Evolutionary conservation across 2,888 invertebrate species (phyloP).

Genomic region (Artemia sinica): DNA sequence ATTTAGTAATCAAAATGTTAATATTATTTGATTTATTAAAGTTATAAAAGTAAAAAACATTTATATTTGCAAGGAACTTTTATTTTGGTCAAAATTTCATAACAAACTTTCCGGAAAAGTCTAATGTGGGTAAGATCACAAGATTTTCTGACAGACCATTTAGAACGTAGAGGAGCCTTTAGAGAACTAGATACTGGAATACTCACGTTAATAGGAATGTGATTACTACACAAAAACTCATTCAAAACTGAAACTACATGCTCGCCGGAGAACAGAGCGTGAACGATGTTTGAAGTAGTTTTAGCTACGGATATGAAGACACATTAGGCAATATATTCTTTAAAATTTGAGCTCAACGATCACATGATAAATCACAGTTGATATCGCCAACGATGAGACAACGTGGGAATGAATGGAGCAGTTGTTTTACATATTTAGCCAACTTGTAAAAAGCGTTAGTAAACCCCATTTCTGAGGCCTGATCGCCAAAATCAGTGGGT

Average conservation of each 20-base stretch:
- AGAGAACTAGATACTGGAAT: no score
- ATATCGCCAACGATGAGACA: conserved; percentile 1
- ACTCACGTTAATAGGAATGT: no score
- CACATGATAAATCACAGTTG: not conserved
- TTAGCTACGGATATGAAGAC: not conserved
- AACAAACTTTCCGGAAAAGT: not conserved
- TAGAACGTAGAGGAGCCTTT: not conserved
- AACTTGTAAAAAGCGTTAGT: not conserved
- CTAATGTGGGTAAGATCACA: not conserved
- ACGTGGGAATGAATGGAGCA: not conserved
- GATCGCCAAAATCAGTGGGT: no score
- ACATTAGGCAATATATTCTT: not conserved
- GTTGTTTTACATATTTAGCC: conserved; percentile 5
- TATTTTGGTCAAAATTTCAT: no score
- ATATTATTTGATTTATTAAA: no score
- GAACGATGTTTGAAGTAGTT: conserved; percentile 2
- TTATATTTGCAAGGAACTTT: no score
- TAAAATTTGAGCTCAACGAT: not conserved
- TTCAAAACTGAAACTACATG: not conserved
- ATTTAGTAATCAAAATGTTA: no score
- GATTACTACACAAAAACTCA: not conserved
- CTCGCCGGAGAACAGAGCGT: not conserved
- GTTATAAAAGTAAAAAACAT: no score
- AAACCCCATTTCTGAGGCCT: conserved; percentile 9
- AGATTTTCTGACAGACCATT: not conserved